phyloP scores from a whole-genome alignment of 1,140 invertebrate genomes.

The Babylonia areolata region DNA sequence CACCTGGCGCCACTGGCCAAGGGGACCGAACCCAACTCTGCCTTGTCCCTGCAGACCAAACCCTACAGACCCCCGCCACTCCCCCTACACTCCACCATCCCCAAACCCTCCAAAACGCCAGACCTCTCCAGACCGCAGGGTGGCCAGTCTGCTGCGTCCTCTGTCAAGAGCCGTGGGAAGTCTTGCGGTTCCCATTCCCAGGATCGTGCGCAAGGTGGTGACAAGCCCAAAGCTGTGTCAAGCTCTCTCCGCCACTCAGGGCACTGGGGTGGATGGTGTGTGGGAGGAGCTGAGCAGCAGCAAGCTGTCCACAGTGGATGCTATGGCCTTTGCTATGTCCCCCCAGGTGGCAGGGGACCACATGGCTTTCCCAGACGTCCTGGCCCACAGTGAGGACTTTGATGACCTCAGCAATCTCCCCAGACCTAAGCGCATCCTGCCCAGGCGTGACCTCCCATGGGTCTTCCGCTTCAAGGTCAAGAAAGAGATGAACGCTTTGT shows the following conservation, averaged over 20 bases:
- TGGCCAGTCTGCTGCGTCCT: background rate
- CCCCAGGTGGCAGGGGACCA: conserved; percentile 35
- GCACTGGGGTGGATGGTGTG: too few species aligned
- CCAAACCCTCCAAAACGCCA: conserved; percentile 21
- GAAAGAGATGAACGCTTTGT: conserved; percentile 68
- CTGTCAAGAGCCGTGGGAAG: conserved; percentile 21
- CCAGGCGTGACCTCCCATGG: conserved; percentile 66
- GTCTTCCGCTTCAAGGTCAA: conserved; percentile 72
- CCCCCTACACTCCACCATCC: background rate
- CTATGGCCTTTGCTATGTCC: background rate
- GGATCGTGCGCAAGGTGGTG: too few species aligned
- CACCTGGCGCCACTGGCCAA: conserved; percentile 33
- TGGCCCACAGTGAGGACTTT: conserved; percentile 54
- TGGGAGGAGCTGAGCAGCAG: conserved; percentile 49
- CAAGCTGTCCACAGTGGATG: conserved; percentile 34
- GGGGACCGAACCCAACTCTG: background rate
- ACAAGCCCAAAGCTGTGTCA: background rate
- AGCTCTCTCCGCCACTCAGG: background rate
- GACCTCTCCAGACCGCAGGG: conserved; percentile 23
- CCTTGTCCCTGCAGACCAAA: background rate
- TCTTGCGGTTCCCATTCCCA: background rate
- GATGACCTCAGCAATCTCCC: conserved; percentile 65
- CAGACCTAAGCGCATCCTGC: conserved; percentile 61
- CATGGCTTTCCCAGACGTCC: conserved; percentile 56
- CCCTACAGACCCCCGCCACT: background rate